Evolutionary conservation across 2,797 vertebrate species (phyloP).

Genomic region (Poeciliopsis paucimaculata): DNA sequence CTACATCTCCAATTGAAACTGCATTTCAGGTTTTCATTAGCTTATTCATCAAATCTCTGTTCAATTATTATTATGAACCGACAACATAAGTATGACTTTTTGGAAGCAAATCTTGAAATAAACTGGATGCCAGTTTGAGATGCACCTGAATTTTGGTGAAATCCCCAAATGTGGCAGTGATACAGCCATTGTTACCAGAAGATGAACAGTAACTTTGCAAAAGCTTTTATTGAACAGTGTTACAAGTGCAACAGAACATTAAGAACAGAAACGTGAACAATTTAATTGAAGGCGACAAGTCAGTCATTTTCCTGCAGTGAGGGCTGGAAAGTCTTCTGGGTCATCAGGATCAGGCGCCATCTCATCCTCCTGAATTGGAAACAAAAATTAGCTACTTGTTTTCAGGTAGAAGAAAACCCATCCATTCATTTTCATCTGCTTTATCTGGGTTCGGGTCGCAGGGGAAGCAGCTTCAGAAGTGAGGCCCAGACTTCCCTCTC

Average conservation of each 20-base stretch:
- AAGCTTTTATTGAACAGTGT: slow-evolving; percentile 65
- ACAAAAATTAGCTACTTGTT: background rate
- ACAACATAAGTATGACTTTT: background rate
- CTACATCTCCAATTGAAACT: background rate
- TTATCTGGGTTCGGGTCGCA: too few relatives aligned
- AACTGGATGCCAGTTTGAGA: background rate
- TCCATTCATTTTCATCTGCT: too few relatives aligned
- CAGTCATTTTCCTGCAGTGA: slow-evolving; percentile 74
- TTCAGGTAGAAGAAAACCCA: background rate
- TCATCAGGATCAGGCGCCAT: slow-evolving; percentile 93
- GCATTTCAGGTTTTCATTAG: too few relatives aligned
- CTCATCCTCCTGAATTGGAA: slow-evolving; percentile 43
- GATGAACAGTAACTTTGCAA: slow-evolving; percentile 52
- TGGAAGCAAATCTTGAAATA: background rate
- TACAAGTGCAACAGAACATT: slow-evolving; percentile 50
- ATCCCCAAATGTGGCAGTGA: background rate
- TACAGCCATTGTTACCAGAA: background rate
- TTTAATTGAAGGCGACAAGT: slow-evolving; percentile 10
- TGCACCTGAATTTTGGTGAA: background rate
- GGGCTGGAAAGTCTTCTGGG: slow-evolving; percentile 96
- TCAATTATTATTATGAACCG: background rate
- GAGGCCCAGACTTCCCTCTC: too few relatives aligned
- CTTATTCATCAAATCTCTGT: too few relatives aligned
- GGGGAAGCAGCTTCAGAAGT: too few relatives aligned
- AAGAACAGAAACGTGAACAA: slow-evolving; percentile 47